Evolutionary conservation across 64 coral and sea anemone genomes (phyloP).

Genomic region (Pocillopora damicornis): DNA sequence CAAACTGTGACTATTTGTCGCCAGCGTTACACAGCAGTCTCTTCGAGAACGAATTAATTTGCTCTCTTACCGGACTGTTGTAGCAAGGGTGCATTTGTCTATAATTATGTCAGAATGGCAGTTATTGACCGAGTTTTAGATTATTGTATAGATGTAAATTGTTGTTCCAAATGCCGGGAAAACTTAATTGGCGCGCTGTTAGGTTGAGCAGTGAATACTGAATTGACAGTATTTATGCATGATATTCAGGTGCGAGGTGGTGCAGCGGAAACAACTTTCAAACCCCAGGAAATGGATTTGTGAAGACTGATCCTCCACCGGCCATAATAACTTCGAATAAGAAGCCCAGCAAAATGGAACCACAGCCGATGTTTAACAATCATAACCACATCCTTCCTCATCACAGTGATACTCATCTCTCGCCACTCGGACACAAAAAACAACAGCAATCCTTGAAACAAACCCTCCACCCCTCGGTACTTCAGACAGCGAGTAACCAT

Average conservation of each 20-base stretch:
- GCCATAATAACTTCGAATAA: slow-evolving; percentile 1
- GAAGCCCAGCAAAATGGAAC: slow-evolving; percentile 44
- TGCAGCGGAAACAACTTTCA: slow-evolving; percentile 30
- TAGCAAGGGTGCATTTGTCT: too few species aligned
- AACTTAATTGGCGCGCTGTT: too few species aligned
- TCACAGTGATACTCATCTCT: slow-evolving; percentile 52
- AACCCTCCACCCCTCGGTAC: slow-evolving; percentile 44
- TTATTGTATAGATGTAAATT: too few species aligned
- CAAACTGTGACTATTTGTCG: too few species aligned
- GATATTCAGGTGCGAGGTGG: slow-evolving; percentile 32
- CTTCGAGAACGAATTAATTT: too few species aligned
- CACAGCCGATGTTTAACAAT: slow-evolving; percentile 26
- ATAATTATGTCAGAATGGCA: too few species aligned
- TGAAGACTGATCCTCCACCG: slow-evolving; percentile 28
- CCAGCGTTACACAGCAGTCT: too few species aligned
- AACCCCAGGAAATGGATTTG: slow-evolving; percentile 50
- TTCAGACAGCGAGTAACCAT: slow-evolving; percentile 53
- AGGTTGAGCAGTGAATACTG: too few species aligned
- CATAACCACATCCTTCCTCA: slow-evolving; percentile 76
- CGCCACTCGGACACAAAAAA: slow-evolving; percentile 69
- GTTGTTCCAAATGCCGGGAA: too few species aligned
- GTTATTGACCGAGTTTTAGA: too few species aligned
- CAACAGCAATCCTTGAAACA: slow-evolving; percentile 56
- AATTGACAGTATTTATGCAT: too few species aligned
- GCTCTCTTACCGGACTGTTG: too few species aligned